These are phyloP conservation scores for Crossaster papposus DNA, from an alignment of 53 echinoderm and acorn worm species.

Conservation along the genomic window DNA sequence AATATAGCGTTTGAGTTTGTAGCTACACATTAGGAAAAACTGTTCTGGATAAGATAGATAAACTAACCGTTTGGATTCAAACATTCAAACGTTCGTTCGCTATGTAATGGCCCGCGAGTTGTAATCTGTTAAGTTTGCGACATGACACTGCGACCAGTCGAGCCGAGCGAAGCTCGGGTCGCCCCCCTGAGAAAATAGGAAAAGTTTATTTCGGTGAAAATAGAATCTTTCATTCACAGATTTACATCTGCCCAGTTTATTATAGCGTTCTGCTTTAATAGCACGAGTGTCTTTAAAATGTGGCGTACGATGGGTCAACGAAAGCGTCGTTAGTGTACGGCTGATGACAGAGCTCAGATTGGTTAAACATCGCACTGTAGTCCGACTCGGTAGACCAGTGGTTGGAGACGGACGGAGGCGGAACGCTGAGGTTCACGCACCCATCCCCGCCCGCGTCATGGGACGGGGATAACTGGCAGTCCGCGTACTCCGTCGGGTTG, in stretches of 20 bases:
- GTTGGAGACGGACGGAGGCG: neutral
- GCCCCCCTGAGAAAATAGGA: too few relatives aligned
- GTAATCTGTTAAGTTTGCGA: too few relatives aligned
- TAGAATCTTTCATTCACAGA: neutral
- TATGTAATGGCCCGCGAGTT: too few relatives aligned
- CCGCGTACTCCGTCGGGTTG: slow-evolving; percentile 61
- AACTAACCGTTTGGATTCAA: too few relatives aligned
- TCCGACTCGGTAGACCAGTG: neutral
- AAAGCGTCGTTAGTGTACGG: neutral
- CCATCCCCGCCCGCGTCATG: neutral
- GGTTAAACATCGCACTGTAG: neutral
- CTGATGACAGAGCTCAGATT: neutral
- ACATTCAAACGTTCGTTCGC: too few relatives aligned
- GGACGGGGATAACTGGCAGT: slow-evolving; percentile 36
- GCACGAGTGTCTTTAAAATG: neutral
- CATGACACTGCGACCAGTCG: too few relatives aligned
- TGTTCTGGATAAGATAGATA: too few relatives aligned
- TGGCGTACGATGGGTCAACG: neutral
- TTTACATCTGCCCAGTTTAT: neutral
- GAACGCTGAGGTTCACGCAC: neutral
- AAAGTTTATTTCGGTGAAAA: neutral
- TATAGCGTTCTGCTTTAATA: neutral
- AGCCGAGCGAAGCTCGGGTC: too few relatives aligned
- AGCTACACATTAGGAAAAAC: too few relatives aligned
- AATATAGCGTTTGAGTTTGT: too few relatives aligned